These are phyloP conservation scores for Lepisosteus oculatus DNA, from an alignment of 2,113 vertebrate genomes.

Conservation along the genomic window DNA sequence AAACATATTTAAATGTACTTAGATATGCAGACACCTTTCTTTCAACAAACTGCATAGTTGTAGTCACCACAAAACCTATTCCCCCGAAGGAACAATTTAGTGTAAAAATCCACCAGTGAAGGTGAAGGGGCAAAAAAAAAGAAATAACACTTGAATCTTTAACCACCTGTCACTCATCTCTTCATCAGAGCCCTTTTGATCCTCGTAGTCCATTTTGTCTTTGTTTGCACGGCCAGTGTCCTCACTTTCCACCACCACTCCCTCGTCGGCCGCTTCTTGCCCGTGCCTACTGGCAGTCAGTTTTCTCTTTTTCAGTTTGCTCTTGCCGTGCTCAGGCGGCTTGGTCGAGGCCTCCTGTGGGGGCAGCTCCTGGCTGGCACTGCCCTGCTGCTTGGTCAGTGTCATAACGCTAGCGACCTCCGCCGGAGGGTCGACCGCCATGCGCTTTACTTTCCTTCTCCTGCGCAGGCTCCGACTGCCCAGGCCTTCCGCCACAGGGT, in stretches of 20 bases:
- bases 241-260: conserved; percentile 70
- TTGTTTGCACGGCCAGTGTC: conserved; percentile 68
- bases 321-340: conserved; percentile 64
- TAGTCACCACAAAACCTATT: no score
- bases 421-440: conserved; percentile 85
- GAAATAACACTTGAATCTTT: conserved; percentile 48
- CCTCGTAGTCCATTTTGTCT: conserved; percentile 95
- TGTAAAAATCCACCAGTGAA: no score
- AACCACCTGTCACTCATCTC: conserved; percentile 99
- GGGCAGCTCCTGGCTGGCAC: conserved; percentile 56
- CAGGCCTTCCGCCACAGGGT: conserved; percentile 71
- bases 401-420: conserved; percentile 73
- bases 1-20: no score
- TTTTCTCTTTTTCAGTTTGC: conserved; percentile 88
- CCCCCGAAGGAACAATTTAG: no score
- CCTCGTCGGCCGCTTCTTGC: conserved; percentile 70
- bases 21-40: no score
- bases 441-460: conserved; percentile 90
- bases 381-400: conserved; percentile 69
- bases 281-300: conserved; percentile 69
- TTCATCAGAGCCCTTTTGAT: conserved; percentile 92
- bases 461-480: conserved; percentile 81
- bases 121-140: not conserved
- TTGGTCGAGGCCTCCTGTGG: conserved; percentile 62
- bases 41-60: no score